Percentiles rank a stretch among this genome's conserved stretches.
Evolutionary conservation across 2,888 invertebrate species (phyloP).

Genomic region (Drosophila merina): DNA sequence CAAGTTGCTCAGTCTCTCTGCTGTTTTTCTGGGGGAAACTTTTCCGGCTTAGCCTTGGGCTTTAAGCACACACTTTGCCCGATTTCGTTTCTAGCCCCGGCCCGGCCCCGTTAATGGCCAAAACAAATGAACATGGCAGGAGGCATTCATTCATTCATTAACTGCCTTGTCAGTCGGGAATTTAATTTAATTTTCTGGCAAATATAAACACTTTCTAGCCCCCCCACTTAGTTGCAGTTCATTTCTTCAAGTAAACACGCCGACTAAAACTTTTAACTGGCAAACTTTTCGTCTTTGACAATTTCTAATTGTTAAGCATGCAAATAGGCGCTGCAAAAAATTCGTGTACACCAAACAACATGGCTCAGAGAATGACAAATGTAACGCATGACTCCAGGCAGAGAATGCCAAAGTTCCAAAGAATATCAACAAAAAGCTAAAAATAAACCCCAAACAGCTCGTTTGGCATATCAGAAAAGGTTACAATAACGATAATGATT

Average conservation of each 20-base stretch:
- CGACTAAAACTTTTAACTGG: conserved; percentile 23
- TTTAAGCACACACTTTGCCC: conserved; percentile 40
- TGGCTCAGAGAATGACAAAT: conserved; percentile 3
- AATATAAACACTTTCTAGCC: conserved; percentile 42
- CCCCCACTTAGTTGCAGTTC: conserved; percentile 39
- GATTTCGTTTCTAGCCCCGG: conserved; percentile 25
- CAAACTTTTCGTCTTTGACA: conserved; percentile 27
- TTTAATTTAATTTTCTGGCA: conserved; percentile 42
- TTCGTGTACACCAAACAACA: not conserved
- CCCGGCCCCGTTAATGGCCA: conserved; percentile 35
- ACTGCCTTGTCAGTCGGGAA: conserved; percentile 16
- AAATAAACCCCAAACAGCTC: conserved; percentile 25
- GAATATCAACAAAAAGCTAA: conserved; percentile 12
- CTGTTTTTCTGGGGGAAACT: conserved; percentile 19
- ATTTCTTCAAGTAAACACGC: conserved; percentile 36
- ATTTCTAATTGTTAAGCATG: conserved; percentile 35
- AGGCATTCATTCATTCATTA: conserved; percentile 40
- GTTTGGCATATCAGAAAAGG: conserved; percentile 6
- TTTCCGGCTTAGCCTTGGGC: conserved; percentile 50
- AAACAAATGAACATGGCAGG: conserved; percentile 35
- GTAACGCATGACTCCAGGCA: not conserved
- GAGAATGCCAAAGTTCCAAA: not conserved
- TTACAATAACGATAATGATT: conserved; percentile 7
- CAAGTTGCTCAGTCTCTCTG: not conserved
- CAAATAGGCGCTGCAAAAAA: conserved; percentile 46